Evolutionary conservation across 2,797 vertebrate species (phyloP).

Genomic region (Fundulus diaphanus): DNA sequence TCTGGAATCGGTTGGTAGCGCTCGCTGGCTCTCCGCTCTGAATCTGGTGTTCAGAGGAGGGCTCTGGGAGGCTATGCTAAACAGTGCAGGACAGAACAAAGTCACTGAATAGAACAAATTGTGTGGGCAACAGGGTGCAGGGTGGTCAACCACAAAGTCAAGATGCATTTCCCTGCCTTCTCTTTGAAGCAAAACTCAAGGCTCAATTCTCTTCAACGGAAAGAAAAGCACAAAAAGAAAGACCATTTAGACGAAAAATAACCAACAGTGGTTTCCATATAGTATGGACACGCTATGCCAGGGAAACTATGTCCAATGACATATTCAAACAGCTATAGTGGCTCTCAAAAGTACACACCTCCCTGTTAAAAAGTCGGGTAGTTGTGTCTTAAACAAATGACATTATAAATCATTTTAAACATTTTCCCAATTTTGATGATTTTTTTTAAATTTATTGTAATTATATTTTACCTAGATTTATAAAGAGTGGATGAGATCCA

Average conservation of each 20-base stretch:
- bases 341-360: neutral
- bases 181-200: constrained; percentile 48
- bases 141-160: constrained; percentile 74
- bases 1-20: constrained; percentile 79
- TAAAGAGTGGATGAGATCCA: neutral
- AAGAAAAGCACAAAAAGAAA: constrained; percentile 31
- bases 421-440: neutral
- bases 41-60: constrained; percentile 56
- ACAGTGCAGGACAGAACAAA: constrained; percentile 67
- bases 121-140: constrained; percentile 65
- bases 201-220: constrained; percentile 27
- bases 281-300: neutral
- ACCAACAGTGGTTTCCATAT: constrained; percentile 4
- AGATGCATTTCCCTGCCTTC: constrained; percentile 64
- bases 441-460: neutral
- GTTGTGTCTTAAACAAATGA: neutral
- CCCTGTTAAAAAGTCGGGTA: neutral
- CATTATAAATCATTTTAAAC: no score
- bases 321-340: neutral
- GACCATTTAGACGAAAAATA: constrained; percentile 21
- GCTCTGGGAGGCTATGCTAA: constrained; percentile 66
- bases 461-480: neutral
- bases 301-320: neutral
- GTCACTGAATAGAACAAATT: constrained; percentile 79
- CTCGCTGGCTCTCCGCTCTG: constrained; percentile 60